phyloP scores from a whole-genome alignment of 2,113 vertebrate species.

The Gavialis gangeticus region DNA sequence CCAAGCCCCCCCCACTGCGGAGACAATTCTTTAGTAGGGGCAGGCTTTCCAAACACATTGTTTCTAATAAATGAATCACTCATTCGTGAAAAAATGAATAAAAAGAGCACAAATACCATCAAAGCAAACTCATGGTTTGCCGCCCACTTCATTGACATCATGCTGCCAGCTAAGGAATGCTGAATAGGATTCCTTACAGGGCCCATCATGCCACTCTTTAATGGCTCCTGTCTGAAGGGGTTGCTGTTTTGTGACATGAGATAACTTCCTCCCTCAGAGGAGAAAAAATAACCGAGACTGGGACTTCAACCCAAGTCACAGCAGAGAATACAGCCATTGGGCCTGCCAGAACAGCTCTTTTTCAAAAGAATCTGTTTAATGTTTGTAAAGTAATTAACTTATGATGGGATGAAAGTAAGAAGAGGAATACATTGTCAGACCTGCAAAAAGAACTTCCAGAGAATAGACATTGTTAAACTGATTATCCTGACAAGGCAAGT shows the following conservation, averaged over 20 bases:
- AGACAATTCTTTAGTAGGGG: slow-evolving; percentile 55
- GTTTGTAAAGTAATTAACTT: slow-evolving; percentile 50
- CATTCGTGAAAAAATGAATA: slow-evolving; percentile 72
- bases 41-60: slow-evolving; percentile 73
- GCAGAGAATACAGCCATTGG: background rate
- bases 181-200: slow-evolving; percentile 74
- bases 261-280: slow-evolving; percentile 63
- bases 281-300: slow-evolving; percentile 37
- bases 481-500: background rate
- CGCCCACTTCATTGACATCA: slow-evolving; percentile 75
- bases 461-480: background rate
- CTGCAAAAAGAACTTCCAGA: slow-evolving; percentile 13
- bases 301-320: slow-evolving; percentile 8
- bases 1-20: slow-evolving; percentile 59
- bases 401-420: background rate
- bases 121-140: slow-evolving; percentile 68
- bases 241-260: slow-evolving; percentile 69
- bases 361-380: slow-evolving; percentile 12
- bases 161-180: slow-evolving; percentile 63
- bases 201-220: slow-evolving; percentile 70
- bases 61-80: slow-evolving; percentile 74
- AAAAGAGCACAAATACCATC: slow-evolving; percentile 75
- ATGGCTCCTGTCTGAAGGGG: slow-evolving; percentile 73
- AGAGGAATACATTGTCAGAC: background rate
- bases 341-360: slow-evolving; percentile 32